Evolutionary conservation across 2,888 invertebrate species (phyloP), one percentile per base, ranked within the genome.

Genomic region (Charanyca ferruginea): DNA sequence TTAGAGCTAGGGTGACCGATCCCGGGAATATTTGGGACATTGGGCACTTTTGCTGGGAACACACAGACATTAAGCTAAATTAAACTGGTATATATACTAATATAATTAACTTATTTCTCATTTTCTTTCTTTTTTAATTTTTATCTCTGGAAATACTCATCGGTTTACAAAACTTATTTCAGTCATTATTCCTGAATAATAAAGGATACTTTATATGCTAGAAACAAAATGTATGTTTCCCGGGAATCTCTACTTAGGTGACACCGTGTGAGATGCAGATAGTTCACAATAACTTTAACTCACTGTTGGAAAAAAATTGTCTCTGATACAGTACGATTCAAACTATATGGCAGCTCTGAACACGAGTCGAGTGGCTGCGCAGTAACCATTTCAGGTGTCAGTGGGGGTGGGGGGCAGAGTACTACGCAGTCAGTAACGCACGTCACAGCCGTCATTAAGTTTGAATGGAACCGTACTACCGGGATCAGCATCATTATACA

Each of bases 31-130:
- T 52, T 68, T 2, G 9, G 11, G 9, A 47, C 20, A 28, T 47
- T 73, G n/a, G 22, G n/a, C 9, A 45, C 23, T 52, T 52, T 66
- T 67, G 32, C 41, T 74, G 48, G 38, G 2, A 35, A 35, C 32
- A 9, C 2, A 3, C 11, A 32, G 32, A 11, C 11, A 11, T 32
- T 32, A 38, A 38, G 32, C 5, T 38, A 4, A 16, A 38, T 16
- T 16, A 38, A 16, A 16, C 4, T 5, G 38, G 38, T 16, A 16
- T 16, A 13, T 38, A 38, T 38, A 16, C 38, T 32, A 32, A 32
- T 11, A 11, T 32, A 32, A 2, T 38, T 3, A 38, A 38, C 1
- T 38, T 16, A 4, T 38, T 38, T 3, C 38, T 38, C 38, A 38
- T 16, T 38, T 35, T 38, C 0, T 38, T 38, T 38, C 0, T 38